Evolutionary conservation across 1,140 invertebrate species (phyloP), one percentile per base, ranked within the genome.

Genomic region (Pogonomyrmex barbatus): DNA sequence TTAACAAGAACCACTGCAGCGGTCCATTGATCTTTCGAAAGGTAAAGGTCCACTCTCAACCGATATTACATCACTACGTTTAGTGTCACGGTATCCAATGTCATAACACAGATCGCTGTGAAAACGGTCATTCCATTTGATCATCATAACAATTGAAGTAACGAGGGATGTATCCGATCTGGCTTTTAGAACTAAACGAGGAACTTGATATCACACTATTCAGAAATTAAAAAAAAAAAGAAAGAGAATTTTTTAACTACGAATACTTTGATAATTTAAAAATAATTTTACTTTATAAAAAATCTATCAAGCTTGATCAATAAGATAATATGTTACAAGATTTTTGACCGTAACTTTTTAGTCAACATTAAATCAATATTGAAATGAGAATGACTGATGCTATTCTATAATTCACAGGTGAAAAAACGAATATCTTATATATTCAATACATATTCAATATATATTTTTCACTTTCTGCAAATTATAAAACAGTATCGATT

Each of bases 381-480:
- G 79, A 83, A 83, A 83, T 68, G 79, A 83, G 79, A 83, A 83
- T 54, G 79, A 54, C 42, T 47, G 77, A 79, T 79, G 77, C 14
- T 42, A 68, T 75, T 83, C 79, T 83, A 83, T 83, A 83, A 83
- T 54, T 83, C 68, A 33, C 52, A 62, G 79, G 79, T 83, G 79
- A 83, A 83, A 83, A 68, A 83, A 83, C 79, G 79, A 83, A 73
- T 83, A 83, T 83, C 54, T 68, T 83, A 83, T 83, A 83, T 83
- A 75, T 58, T n/a, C n/a, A n/a, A 54, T 47, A 45, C 45, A 73
- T 82, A 52, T 83, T 82, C 67, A 82, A 83, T 68, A 83, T 83
- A 83, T 68, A 83, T 83, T 83, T 83, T 42, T 54, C 71, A 50
- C 65, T 65, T 81, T 81, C 63, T 83, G 56, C 54, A 56, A 83